Evolutionary conservation across 2,797 vertebrate genomes (phyloP).

Genomic region (Muscicapa striata): DNA sequence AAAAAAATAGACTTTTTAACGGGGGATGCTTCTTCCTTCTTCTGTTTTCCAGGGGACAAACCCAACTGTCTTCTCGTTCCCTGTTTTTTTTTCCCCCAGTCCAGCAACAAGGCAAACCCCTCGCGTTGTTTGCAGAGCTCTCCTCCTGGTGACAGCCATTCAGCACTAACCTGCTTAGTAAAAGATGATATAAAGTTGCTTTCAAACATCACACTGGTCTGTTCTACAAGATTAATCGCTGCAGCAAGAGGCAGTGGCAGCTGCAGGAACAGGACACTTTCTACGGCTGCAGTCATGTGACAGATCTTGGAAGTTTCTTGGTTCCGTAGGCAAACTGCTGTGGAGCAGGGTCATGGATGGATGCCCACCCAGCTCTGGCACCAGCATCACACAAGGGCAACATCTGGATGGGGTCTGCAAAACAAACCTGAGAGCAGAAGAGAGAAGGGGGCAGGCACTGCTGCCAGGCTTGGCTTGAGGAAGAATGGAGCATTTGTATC

Average conservation of each 20-base stretch:
- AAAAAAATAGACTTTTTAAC: neutral
- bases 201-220: neutral
- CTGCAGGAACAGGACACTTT: neutral
- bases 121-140: rapidly evolving
- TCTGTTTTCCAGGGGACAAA: neutral
- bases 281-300: too few relatives aligned
- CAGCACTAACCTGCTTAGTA: neutral
- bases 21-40: neutral
- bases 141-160: neutral
- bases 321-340: rapidly evolving
- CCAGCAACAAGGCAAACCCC: neutral
- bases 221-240: neutral
- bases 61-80: neutral
- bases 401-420: rapidly evolving
- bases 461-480: neutral
- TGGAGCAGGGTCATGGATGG: rapidly evolving
- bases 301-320: neutral
- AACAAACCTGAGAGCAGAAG: neutral
- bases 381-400: rapidly evolving
- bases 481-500: rapidly evolving
- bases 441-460: neutral
- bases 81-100: neutral
- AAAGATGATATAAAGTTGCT: neutral
- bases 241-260: neutral
- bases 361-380: neutral